These are phyloP conservation scores for Cryptoprocta ferox DNA, from an alignment of 2,797 vertebrate genomes.

Conservation along the genomic window DNA sequence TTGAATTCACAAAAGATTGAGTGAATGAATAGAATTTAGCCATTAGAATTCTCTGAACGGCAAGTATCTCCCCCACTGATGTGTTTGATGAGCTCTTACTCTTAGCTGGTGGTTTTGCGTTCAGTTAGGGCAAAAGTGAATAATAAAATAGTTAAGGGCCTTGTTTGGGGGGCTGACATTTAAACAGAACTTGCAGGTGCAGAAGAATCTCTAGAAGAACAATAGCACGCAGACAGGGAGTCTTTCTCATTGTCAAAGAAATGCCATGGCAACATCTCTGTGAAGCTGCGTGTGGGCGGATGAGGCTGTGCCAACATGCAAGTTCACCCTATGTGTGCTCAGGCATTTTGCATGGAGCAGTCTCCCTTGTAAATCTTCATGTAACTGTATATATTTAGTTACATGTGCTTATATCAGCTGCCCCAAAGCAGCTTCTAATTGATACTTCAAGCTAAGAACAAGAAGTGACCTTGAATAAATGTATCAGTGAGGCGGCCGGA, in stretches of 20 bases:
- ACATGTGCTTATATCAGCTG: background rate
- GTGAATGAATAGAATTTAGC: background rate
- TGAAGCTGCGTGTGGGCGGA: slow-evolving; percentile 1
- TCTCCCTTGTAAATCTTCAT: background rate
- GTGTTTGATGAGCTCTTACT: background rate
- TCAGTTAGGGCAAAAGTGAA: background rate
- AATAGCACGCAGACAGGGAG: slow-evolving; percentile 26
- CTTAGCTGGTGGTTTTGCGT: background rate
- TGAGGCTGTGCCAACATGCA: background rate
- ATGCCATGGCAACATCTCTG: slow-evolving; percentile 78
- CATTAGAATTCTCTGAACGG: background rate
- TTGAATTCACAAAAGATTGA: slow-evolving; percentile 38
- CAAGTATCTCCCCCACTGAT: fast-evolving
- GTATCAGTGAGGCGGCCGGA: background rate
- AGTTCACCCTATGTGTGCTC: background rate
- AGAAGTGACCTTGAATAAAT: background rate
- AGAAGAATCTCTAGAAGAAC: slow-evolving; percentile 45
- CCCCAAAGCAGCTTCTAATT: slow-evolving; percentile 65
- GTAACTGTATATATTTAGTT: background rate
- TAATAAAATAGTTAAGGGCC: background rate
- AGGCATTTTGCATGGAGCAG: background rate
- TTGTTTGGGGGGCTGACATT: slow-evolving; percentile 17
- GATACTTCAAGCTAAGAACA: background rate
- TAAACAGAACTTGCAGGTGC: slow-evolving; percentile 47
- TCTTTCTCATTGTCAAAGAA: slow-evolving; percentile 39